A percentile compares a stretch with the other conserved stretches of the same genome.
Evolutionary conservation across 2,888 invertebrate species (phyloP).

Genomic region (Camponotus fellah): DNA sequence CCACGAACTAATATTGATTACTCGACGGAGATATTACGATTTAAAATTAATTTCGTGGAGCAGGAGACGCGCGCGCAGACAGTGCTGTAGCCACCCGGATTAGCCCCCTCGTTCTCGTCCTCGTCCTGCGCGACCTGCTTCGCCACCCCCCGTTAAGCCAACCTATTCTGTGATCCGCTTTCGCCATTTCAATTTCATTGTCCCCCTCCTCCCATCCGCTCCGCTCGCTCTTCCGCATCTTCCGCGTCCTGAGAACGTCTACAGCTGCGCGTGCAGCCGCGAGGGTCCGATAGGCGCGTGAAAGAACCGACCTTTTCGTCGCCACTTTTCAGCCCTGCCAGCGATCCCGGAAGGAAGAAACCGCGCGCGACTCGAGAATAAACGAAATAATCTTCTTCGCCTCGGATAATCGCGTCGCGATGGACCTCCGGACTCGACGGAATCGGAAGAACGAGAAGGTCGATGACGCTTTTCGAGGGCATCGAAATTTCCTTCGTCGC

Average conservation of each 20-base stretch:
- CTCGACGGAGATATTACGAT: conserved; percentile 58
- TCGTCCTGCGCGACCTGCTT: conserved; percentile 69
- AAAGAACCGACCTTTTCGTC: conserved; percentile 61
- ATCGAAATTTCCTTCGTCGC: conserved; percentile 12
- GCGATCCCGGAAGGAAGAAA: conserved; percentile 35
- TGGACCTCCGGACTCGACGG: conserved; percentile 1
- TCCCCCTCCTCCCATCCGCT: conserved; percentile 74
- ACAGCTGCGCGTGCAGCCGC: conserved; percentile 75
- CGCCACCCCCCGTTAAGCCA: conserved; percentile 76
- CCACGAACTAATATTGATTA: conserved; percentile 57
- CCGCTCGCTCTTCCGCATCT: conserved; percentile 71
- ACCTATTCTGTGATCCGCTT: conserved; percentile 83
- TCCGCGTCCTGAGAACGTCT: conserved; percentile 79
- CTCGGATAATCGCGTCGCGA: conserved; percentile 58
- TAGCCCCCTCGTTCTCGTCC: conserved; percentile 73
- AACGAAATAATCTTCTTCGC: conserved; percentile 67
- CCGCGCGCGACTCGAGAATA: conserved; percentile 56
- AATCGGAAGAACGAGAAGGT: conserved; percentile 36
- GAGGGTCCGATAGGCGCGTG: conserved; percentile 54
- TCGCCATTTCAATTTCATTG: conserved; percentile 83
- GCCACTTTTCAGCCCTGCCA: conserved; percentile 67
- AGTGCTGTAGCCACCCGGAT: conserved; percentile 68
- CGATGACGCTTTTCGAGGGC: conserved; percentile 24
- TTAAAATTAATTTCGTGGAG: conserved; percentile 72
- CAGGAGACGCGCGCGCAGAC: conserved; percentile 56